Evolutionary conservation across 2,888 invertebrate genomes (phyloP).

Genomic region (Tyria jacobaeae): DNA sequence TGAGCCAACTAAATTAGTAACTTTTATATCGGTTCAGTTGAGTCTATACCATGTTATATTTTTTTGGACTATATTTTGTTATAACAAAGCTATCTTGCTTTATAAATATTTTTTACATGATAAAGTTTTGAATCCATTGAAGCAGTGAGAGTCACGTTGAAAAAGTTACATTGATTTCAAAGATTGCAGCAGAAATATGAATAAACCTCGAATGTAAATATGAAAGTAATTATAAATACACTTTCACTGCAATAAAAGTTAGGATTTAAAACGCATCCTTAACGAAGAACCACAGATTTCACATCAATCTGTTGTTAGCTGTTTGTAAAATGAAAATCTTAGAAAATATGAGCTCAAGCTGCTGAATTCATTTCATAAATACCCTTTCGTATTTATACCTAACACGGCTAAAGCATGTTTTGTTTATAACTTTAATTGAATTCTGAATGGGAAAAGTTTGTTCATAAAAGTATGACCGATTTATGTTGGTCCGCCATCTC

Average conservation of each 20-base stretch:
- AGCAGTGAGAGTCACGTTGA: no score
- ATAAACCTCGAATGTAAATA: no score
- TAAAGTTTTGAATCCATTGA: no score
- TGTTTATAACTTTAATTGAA: conserved; percentile 57
- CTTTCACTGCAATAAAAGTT: no score
- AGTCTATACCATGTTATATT: no score
- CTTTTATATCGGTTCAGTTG: no score
- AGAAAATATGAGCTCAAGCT: neutral
- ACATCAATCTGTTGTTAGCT: neutral
- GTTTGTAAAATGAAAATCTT: neutral
- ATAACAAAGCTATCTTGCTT: no score
- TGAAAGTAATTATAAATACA: no score
- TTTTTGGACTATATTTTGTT: no score
- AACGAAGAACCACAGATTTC: neutral
- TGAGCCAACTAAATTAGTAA: neutral
- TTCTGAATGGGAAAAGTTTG: conserved; percentile 53
- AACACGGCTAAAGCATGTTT: conserved; percentile 37
- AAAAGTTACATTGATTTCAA: no score
- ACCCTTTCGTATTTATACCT: conserved; percentile 20
- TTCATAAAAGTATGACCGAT: conserved; percentile 45
- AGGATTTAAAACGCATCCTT: neutral
- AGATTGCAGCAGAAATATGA: no score
- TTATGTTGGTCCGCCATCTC: conserved; percentile 41
- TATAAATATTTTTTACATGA: no score
- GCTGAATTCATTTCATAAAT: conserved; percentile 2